Evolutionary conservation across 2,113 vertebrate species (phyloP).

Genomic region (Hydropotes inermis): DNA sequence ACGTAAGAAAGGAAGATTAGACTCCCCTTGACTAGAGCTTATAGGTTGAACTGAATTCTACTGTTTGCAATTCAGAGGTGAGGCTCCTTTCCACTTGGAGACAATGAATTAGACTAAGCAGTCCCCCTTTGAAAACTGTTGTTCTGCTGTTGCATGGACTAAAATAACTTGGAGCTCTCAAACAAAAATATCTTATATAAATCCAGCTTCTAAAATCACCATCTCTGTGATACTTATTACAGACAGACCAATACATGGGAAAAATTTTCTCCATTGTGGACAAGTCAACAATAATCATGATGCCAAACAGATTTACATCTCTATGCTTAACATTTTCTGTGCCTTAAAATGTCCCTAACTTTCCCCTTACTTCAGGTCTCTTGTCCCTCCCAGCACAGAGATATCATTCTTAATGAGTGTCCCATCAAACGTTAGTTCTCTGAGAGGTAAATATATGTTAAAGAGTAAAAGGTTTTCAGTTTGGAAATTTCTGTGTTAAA

Average conservation of each 20-base stretch:
- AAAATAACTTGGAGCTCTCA: not conserved
- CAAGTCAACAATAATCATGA: not conserved
- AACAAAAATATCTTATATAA: slow-evolving; percentile 3
- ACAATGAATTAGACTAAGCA: not conserved
- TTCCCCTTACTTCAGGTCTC: not conserved
- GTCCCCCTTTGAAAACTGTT: not conserved
- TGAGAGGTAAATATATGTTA: not conserved
- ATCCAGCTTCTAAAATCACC: not conserved
- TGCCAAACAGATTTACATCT: not conserved
- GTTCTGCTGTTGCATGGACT: not conserved
- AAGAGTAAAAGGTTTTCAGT: not conserved
- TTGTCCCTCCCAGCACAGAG: not conserved
- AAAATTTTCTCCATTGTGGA: not conserved
- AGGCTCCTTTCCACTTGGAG: not conserved
- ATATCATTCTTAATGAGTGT: not conserved
- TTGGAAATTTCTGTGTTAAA: not conserved
- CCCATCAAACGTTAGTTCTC: not conserved
- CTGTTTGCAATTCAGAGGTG: not conserved
- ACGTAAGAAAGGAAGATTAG: not conserved
- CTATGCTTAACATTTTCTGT: not conserved
- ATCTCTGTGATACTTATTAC: not conserved
- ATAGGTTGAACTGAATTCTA: not conserved
- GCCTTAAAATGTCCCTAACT: not conserved
- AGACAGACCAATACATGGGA: not conserved
- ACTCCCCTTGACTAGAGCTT: not conserved